phyloP scores from a whole-genome alignment of 2,113 vertebrate species.

The Bombycilla garrulus region DNA sequence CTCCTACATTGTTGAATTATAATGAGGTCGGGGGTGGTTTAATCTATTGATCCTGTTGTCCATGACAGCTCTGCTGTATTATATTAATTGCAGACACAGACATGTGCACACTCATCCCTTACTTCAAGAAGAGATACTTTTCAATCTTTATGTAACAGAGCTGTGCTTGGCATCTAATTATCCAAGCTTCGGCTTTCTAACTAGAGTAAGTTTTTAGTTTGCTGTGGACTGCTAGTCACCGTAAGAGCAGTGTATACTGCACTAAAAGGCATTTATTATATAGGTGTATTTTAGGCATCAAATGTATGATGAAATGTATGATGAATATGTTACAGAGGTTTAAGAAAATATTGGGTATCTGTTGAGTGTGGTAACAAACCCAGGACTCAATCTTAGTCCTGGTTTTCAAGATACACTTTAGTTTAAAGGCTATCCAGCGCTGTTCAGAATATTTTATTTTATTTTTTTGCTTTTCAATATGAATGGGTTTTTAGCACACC shows the following conservation, averaged over 20 bases:
- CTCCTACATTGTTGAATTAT: slow-evolving; percentile 29
- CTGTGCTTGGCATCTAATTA: not conserved
- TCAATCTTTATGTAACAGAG: not conserved
- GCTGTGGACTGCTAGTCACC: not conserved
- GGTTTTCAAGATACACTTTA: not conserved
- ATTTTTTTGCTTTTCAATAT: not conserved
- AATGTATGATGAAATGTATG: not conserved
- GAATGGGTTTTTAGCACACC: not conserved
- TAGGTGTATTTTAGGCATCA: not conserved
- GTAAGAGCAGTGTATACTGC: not conserved
- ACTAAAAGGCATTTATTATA: not conserved
- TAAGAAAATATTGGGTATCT: not conserved
- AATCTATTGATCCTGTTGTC: slow-evolving; percentile 11
- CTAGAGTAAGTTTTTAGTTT: not conserved
- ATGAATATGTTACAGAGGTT: not conserved
- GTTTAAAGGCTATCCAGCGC: not conserved
- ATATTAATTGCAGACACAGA: not conserved
- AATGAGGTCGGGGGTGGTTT: not conserved
- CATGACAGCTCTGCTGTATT: not conserved
- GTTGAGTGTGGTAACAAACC: not conserved
- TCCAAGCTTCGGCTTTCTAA: not conserved
- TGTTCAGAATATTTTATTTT: not conserved
- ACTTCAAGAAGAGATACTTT: not conserved
- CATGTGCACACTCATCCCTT: not conserved
- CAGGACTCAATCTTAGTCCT: not conserved